Base-by-base conservation (phyloP, 2,888 invertebrate species). In the Tryphoninae sp. region DNA sequence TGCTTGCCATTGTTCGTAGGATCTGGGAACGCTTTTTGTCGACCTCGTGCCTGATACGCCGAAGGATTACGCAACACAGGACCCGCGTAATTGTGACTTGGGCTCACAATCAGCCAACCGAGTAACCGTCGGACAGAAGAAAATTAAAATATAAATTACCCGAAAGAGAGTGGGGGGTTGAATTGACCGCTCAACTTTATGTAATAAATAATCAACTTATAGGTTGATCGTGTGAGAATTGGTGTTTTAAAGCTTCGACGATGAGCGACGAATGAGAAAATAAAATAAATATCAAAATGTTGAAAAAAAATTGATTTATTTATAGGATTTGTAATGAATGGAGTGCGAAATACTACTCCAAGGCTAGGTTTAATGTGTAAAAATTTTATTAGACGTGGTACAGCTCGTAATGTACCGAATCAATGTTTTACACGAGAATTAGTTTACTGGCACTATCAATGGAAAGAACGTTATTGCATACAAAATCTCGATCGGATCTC, bases 21-120 rank as follows among this genome's bases (percentile, higher is more conserved):
- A 78, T 82, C 84, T 85, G 86, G 85, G 84, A 87, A 84, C 80
- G 80, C 62, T 87, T 89, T 88, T 88, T 88, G 86, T 86, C 86
- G 75, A 61, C 53, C 53, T 59, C 65, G 51, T 80, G 78, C 26
- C 64, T 80, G 79, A 82, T 65, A 76, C 80, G 71, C 69, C 75
- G 58, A 58, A 81, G 86, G 87, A 88, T 88, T 87, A 87, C 69
- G 80, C 45, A 69, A 68, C 51, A 80, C 65, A 82, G 59, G 77
- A 73, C 80, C 82, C 67, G 73, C 42, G 83, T 87, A 88, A 88
- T 86, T 86, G 83, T 86, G 84, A 83, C 83, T 83, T 82, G 19
- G 19, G 67, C 26, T 55, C 55, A 16, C 49, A 72, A 13, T 75
- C 67, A 58, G 74, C 22, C 67, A 58, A 71, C 22, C 71, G 22